These are phyloP conservation scores for Pristionchus fissidentatus DNA, from an alignment of 2,888 invertebrate genomes.

Conservation along the genomic window DNA sequence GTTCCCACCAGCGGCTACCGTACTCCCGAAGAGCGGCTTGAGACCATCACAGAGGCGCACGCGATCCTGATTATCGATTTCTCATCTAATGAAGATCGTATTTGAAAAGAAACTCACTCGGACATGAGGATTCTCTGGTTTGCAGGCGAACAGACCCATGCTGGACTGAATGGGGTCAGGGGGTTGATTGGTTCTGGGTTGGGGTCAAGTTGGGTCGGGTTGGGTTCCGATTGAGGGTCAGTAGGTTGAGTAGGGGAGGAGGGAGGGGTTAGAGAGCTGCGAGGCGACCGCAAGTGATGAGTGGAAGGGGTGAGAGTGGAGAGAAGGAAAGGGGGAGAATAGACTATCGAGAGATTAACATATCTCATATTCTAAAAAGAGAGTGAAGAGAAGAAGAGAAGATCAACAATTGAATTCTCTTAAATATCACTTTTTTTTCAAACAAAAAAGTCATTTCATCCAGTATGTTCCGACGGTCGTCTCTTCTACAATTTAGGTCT, in stretches of 20 bases:
- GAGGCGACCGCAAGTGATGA: not conserved
- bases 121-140: slow-evolving; percentile 28
- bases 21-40: slow-evolving; percentile 9
- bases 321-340: not conserved
- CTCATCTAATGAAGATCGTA: not conserved
- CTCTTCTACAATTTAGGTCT: too few relatives aligned
- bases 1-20: slow-evolving; percentile 14
- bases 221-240: not conserved
- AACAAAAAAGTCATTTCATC: too few relatives aligned
- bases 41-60: slow-evolving; percentile 40
- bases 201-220: not conserved
- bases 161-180: not conserved
- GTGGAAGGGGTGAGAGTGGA: not conserved
- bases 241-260: not conserved
- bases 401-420: too few relatives aligned
- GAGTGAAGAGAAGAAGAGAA: too few relatives aligned
- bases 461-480: too few relatives aligned
- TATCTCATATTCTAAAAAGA: too few relatives aligned
- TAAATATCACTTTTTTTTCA: too few relatives aligned
- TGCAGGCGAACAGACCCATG: not conserved
- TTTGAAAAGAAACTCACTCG: not conserved
- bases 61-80: slow-evolving; percentile 30
- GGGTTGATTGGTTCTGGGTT: not conserved
- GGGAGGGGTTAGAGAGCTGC: not conserved
- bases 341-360: too few relatives aligned